phyloP scores from a whole-genome alignment of 2,797 vertebrate species.

The Morelia viridis region DNA sequence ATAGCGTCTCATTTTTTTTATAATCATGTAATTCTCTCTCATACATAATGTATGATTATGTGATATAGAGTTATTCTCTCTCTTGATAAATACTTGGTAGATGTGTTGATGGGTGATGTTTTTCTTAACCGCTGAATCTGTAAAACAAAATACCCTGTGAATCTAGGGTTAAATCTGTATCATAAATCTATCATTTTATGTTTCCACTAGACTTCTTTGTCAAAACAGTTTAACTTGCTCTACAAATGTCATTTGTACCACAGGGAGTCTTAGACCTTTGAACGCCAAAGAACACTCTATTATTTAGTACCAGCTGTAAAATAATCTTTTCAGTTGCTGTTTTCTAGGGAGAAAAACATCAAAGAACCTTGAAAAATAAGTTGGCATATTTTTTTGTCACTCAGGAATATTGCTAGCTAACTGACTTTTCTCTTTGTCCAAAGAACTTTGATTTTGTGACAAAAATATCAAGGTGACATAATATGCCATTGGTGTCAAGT shows the following conservation, averaged over 20 bases:
- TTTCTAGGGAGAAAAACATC: conserved; percentile 66
- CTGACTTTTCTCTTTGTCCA: conserved; percentile 64
- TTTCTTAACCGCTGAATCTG: background rate
- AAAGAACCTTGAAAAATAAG: conserved; percentile 61
- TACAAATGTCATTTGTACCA: conserved; percentile 72
- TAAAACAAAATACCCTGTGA: conserved; percentile 39
- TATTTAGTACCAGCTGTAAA: conserved; percentile 67
- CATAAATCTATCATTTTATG: conserved; percentile 54
- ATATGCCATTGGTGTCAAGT: conserved; percentile 18
- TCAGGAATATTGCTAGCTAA: conserved; percentile 52
- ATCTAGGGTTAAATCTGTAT: conserved; percentile 60
- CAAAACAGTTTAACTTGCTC: conserved; percentile 56
- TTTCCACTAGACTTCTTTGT: conserved; percentile 46
- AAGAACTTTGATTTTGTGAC: conserved; percentile 54
- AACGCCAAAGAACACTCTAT: conserved; percentile 63
- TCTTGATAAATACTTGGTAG: background rate
- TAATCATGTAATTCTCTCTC: background rate
- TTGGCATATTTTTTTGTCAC: conserved; percentile 58
- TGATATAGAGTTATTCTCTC: background rate
- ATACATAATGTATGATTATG: background rate
- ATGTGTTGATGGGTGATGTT: background rate
- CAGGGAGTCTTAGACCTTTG: conserved; percentile 67
- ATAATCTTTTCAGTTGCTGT: conserved; percentile 71
- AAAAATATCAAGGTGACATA: conserved; percentile 56
- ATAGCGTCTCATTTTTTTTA: background rate